Evolutionary conservation across 2,797 vertebrate genomes (phyloP).

Genomic region (Melanotaenia pygmaea): DNA sequence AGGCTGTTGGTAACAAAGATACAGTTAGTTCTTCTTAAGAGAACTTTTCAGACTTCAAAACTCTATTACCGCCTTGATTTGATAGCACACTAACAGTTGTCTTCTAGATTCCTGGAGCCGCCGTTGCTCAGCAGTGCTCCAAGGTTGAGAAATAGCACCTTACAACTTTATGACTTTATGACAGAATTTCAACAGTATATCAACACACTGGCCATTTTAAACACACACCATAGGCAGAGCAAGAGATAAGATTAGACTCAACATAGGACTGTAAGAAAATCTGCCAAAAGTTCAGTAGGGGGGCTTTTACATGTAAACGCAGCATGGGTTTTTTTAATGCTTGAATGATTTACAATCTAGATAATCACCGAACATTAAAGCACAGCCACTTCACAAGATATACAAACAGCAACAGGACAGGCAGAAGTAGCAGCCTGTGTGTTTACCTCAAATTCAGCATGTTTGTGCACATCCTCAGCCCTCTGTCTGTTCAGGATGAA

Average conservation of each 20-base stretch:
- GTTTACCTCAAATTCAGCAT: constrained; percentile 97
- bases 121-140: too few relatives aligned
- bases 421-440: neutral
- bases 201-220: too few relatives aligned
- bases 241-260: too few relatives aligned
- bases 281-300: neutral
- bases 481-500: constrained; percentile 98
- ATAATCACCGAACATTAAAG: neutral
- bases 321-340: neutral
- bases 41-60: neutral
- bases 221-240: too few relatives aligned
- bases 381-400: neutral
- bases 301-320: neutral
- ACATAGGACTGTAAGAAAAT: too few relatives aligned
- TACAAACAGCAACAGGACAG: neutral
- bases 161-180: too few relatives aligned
- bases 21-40: neutral
- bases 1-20: neutral
- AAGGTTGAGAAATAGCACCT: too few relatives aligned
- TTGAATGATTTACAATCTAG: neutral
- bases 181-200: too few relatives aligned
- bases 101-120: too few relatives aligned
- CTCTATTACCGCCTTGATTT: neutral
- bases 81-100: neutral
- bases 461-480: constrained; percentile 98